Conservation (phyloP, 2,113 vertebrate species). For the human region DNA sequence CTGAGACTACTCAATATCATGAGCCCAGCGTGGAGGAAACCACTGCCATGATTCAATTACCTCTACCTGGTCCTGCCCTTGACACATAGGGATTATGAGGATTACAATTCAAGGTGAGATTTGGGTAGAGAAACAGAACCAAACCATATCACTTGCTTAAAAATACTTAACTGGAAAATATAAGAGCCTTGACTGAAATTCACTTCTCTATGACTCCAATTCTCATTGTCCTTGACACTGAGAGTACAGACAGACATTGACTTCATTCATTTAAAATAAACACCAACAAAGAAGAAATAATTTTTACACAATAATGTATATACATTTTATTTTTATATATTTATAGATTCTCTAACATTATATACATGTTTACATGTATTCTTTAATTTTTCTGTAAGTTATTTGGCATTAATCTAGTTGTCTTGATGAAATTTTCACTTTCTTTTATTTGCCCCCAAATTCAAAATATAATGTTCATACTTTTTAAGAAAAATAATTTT, state of each 20-base stretch:
- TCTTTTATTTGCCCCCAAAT: background rate
- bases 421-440: background rate
- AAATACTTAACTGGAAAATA: background rate
- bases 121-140: too few species aligned
- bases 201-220: background rate
- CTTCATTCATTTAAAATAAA: conserved; percentile 68
- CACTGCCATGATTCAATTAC: too few species aligned
- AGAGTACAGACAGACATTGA: conserved; percentile 34
- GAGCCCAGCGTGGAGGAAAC: too few species aligned
- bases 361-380: conserved; percentile 13
- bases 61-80: too few species aligned
- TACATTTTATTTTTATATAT: background rate
- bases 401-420: conserved; percentile 55
- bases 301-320: background rate
- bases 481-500: background rate
- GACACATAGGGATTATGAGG: too few species aligned
- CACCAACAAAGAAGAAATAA: conserved; percentile 61
- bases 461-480: background rate
- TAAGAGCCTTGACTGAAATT: background rate
- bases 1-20: too few species aligned
- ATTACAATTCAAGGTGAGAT: too few species aligned
- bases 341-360: background rate
- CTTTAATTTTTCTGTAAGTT: conserved; percentile 68
- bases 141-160: background rate
- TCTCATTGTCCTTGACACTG: background rate